These are phyloP conservation scores for Propithecus perrieri DNA, from an alignment of 2,797 vertebrate species.

Conservation along the genomic window DNA sequence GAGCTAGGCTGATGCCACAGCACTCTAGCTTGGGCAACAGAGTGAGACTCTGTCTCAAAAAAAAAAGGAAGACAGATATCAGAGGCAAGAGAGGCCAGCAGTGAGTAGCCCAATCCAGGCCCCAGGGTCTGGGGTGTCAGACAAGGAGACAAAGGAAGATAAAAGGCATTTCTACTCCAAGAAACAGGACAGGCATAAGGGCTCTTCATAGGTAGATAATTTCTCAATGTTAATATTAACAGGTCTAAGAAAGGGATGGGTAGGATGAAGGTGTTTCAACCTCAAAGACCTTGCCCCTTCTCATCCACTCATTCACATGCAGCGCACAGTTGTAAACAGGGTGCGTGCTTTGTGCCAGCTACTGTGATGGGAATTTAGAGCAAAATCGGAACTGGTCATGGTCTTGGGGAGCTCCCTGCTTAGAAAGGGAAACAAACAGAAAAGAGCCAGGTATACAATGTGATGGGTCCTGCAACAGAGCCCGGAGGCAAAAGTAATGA, in stretches of 20 bases:
- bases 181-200: background rate
- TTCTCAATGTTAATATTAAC: background rate
- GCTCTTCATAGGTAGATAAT: background rate
- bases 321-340: background rate
- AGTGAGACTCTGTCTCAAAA: too few species aligned
- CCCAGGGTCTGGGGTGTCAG: background rate
- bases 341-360: background rate
- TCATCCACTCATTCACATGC: background rate
- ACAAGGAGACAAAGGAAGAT: background rate
- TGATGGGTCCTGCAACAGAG: background rate
- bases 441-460: background rate
- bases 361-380: background rate
- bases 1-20: too few species aligned
- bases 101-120: background rate
- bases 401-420: background rate
- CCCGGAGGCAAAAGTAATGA: background rate
- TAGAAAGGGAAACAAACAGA: background rate
- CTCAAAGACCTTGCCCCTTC: background rate
- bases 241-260: background rate
- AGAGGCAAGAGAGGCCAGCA: background rate
- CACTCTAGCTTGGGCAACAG: too few species aligned
- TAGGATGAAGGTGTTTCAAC: background rate
- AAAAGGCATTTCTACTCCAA: constrained; percentile 5
- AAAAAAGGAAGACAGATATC: background rate
- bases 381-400: background rate